A percentile compares a stretch with the other conserved stretches of the same genome.
phyloP scores from a whole-genome alignment of 2,888 invertebrate species.

The Eumacrocentrus americanus region DNA sequence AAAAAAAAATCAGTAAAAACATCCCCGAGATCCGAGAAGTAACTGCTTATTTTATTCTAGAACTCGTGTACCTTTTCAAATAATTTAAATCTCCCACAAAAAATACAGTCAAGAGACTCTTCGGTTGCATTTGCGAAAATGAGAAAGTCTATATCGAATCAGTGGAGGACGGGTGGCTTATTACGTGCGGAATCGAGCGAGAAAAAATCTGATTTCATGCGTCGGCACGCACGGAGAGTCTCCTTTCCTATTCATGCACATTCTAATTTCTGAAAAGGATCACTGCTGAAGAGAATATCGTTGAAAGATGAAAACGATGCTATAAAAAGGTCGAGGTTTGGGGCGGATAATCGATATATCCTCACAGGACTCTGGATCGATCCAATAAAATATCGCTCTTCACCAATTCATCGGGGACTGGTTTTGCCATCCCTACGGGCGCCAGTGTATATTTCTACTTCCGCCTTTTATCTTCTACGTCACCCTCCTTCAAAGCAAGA shows the following conservation, averaged over 20 bases:
- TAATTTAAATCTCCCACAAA: neutral
- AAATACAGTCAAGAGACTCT: no score
- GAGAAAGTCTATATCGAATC: no score
- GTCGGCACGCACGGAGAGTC: neutral
- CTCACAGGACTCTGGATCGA: constrained; percentile 24
- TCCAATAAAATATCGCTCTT: constrained; percentile 29
- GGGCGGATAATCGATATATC: constrained; percentile 39
- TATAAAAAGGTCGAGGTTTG: constrained; percentile 1
- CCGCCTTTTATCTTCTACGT: constrained; percentile 26
- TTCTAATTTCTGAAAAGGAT: neutral
- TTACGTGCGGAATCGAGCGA: no score
- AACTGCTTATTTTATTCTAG: constrained; percentile 27
- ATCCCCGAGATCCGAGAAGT: constrained; percentile 38
- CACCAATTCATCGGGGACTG: constrained; percentile 21
- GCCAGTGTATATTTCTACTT: constrained; percentile 20
- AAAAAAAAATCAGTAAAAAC: constrained; percentile 45
- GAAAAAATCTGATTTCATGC: no score
- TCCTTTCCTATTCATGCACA: constrained; percentile 23
- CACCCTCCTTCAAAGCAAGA: constrained; percentile 16
- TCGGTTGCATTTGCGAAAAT: no score
- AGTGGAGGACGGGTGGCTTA: no score
- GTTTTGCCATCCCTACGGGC: constrained; percentile 20
- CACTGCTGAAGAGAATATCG: constrained; percentile 16
- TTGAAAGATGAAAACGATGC: neutral
- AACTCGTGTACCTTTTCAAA: neutral